Evolutionary conservation across 2,888 invertebrate genomes (phyloP), one percentile per base, ranked within the genome.

Genomic region (Allygus modestus): DNA sequence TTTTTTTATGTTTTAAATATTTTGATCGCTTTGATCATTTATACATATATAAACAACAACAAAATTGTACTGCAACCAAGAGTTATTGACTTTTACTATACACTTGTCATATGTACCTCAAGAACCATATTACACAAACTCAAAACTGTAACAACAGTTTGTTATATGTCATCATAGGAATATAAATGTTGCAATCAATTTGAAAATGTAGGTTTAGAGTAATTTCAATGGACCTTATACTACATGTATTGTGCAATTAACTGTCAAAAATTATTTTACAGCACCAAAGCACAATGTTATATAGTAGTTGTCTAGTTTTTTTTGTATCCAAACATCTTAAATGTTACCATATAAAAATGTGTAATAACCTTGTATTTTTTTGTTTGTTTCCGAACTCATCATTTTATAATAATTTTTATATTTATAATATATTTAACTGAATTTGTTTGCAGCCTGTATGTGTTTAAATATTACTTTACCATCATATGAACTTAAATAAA

Each of bases 221-320:
- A 9, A 37, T 37, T 37, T 7, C 37, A 37, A 37, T 9, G 9
- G 37, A 37, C 37, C 37, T 37, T 37, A 7, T 7, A 37, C 7
- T n/a, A 33, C 31, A 69, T 69, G 5, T 23, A 33, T 33, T 33
- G 69, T 31, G 69, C 69, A 69, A 69, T 69, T 33, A 17, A 15
- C 33, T 9, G n/a, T 41, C 20, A 7, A 41, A 75, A 41, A 75
- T 26, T 43, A 75, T 75, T 1, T 43, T 41, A 23, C 41, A 58
- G 54, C 79, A 79, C 58, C 58, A 79, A 54, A 79, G 79, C 79
- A 79, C 79, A 79, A 79, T 54, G 31, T 33, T 51, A 43, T 26
- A 43, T 58, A 54, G 11, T 37, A n/a, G n/a, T 58, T 58, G 33
- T 26, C 17, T 31, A 26, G 33, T 17, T 54, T 58, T 31, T 77